A percentile compares a stretch with the other conserved stretches of the same genome.
phyloP scores from a whole-genome alignment of 2,888 invertebrate genomes.

The Aporophyla nigra region DNA sequence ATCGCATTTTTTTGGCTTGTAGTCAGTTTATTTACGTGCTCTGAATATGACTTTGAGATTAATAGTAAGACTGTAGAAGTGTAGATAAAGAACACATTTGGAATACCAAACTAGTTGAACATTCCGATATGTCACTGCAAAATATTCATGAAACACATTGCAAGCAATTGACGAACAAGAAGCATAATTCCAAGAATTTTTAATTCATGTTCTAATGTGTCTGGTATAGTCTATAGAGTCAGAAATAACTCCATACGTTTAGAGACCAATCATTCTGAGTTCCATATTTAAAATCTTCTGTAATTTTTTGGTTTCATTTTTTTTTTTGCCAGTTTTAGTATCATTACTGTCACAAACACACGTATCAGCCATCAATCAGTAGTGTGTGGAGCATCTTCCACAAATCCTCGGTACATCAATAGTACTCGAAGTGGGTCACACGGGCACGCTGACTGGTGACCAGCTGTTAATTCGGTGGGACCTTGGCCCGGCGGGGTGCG shows the following conservation, averaged over 20 bases:
- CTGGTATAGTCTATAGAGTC: no score
- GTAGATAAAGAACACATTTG: background rate
- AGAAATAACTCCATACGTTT: no score
- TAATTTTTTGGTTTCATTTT: no score
- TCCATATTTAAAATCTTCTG: no score
- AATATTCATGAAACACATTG: background rate
- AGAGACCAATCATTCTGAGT: background rate
- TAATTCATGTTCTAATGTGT: background rate
- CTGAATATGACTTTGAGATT: slow-evolving; percentile 34
- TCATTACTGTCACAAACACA: background rate
- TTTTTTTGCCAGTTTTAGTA: no score
- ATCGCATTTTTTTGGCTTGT: slow-evolving; percentile 40
- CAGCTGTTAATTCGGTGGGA: slow-evolving; percentile 73
- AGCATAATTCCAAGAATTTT: background rate
- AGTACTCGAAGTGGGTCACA: slow-evolving; percentile 65
- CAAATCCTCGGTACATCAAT: slow-evolving; percentile 33
- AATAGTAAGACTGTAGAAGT: background rate
- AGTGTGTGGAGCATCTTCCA: slow-evolving; percentile 25
- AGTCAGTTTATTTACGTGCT: slow-evolving; percentile 36
- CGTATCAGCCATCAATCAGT: slow-evolving; percentile 11
- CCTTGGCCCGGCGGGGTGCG: slow-evolving; percentile 78
- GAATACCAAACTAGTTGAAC: background rate
- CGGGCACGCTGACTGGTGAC: slow-evolving; percentile 60
- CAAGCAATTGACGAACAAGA: background rate
- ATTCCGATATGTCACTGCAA: background rate